Conservation (phyloP, 2,888 invertebrate species). For the Coelinius sp. region DNA sequence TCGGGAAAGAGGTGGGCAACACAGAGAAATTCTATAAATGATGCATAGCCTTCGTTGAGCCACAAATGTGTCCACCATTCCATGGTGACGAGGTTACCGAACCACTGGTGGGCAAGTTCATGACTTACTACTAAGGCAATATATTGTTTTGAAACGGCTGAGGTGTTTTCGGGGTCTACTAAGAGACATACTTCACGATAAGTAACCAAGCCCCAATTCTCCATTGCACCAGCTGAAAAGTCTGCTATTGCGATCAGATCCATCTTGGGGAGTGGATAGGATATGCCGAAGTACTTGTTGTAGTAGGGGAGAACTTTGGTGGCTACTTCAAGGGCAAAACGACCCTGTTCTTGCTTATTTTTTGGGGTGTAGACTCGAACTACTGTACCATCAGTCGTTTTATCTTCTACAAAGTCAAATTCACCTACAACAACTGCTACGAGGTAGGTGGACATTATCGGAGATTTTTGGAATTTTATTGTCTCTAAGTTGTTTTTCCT, state of each 20-base stretch:
- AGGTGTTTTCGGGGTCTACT: constrained; percentile 92
- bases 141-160: constrained; percentile 85
- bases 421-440: constrained; percentile 96
- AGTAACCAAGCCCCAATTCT: constrained; percentile 91
- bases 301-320: constrained; percentile 93
- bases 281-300: constrained; percentile 94
- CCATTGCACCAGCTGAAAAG: constrained; percentile 97
- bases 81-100: constrained; percentile 96
- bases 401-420: constrained; percentile 92
- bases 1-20: constrained; percentile 94
- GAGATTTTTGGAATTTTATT: constrained; percentile 86
- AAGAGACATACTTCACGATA: constrained; percentile 87
- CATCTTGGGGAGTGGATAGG: constrained; percentile 96
- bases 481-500: constrained; percentile 70
- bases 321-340: constrained; percentile 94
- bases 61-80: constrained; percentile 98
- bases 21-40: constrained; percentile 95
- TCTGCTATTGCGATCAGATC: constrained; percentile 97
- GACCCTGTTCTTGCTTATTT: constrained; percentile 92
- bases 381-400: constrained; percentile 84
- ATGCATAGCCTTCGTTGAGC: constrained; percentile 97
- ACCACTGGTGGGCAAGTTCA: constrained; percentile 98
- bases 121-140: constrained; percentile 92
- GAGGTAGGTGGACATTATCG: constrained; percentile 95
- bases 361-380: constrained; percentile 90